These are phyloP conservation scores for Acromyrmex heyeri DNA, from an alignment of 1,140 invertebrate species.

Conservation along the genomic window DNA sequence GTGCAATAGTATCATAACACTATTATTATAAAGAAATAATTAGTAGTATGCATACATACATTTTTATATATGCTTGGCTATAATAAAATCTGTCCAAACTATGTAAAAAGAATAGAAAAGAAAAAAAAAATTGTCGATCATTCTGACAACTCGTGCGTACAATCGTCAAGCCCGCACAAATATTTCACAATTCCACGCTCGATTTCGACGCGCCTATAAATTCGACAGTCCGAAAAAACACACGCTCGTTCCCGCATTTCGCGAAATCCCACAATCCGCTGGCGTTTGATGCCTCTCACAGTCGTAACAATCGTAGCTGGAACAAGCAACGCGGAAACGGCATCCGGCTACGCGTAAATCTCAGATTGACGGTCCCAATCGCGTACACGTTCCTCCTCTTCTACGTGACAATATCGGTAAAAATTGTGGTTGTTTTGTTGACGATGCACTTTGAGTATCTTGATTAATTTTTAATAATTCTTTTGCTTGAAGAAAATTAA, in stretches of 20 bases:
- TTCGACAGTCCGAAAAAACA: constrained; percentile 36
- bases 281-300: constrained; percentile 45
- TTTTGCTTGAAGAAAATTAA: neutral
- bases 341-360: constrained; percentile 24
- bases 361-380: constrained; percentile 25
- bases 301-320: constrained; percentile 45
- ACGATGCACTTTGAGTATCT: neutral
- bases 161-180: constrained; percentile 55
- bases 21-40: neutral
- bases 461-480: constrained; percentile 33
- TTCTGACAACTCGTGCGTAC: constrained; percentile 47
- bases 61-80: neutral
- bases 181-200: constrained; percentile 70
- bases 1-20: neutral
- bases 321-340: constrained; percentile 39
- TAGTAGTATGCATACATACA: neutral
- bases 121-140: neutral
- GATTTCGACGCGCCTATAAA: constrained; percentile 66
- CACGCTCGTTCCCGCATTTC: constrained; percentile 40
- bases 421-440: constrained; percentile 22
- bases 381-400: constrained; percentile 20
- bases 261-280: constrained; percentile 60
- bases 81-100: constrained; percentile 36
- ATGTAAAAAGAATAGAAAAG: neutral
- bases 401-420: constrained; percentile 28